Base-by-base conservation (phyloP, 2,888 invertebrate species). In the Allolobophora icterica region DNA sequence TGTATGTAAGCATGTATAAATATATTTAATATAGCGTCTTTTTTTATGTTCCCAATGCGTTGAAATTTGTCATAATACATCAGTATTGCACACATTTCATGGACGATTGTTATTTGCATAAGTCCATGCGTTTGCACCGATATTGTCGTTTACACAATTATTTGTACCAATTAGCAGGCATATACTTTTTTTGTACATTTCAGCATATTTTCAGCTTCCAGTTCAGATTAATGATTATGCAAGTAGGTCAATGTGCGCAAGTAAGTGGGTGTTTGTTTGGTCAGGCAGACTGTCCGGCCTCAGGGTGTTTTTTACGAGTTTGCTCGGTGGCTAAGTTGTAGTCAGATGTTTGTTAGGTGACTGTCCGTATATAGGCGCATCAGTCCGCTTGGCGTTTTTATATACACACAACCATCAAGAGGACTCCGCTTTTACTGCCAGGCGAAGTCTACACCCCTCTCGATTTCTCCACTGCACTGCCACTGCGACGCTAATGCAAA, bases 321-420 rank as follows among this genome's bases (percentile, higher is more conserved):
- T 5, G 52, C 71, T 71, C n/a, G 11, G 30, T n/a, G 71, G 71
- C n/a, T n/a, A 0, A 30, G 30, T 21, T 52, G 24, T 52, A 24
- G 52, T 71, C n/a, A n/a, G 11, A 71, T 71, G n/a, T 71, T 24
- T 71, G 71, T 71, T 71, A 71, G 19, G 71, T 71, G 71, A 71
- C 71, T n/a, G 71, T 71, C 30, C n/a, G 71, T 71, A n/a, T n/a
- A n/a, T n/a, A n/a, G 71, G 71, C n/a, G 71, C n/a, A 71, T 71
- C 6, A n/a, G 71, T 71, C 71, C n/a, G 71, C n/a, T 71, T 71
- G 71, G n/a, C n/a, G 0, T 71, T 71, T 71, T n/a, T n/a, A 19
- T 71, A n/a, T n/a, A n/a, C 13, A 17, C 71, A 45, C 71, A 11
- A n/a, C 3, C 30, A 71, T 17, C 19, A 71, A 17, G 30, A n/a